Base-by-base conservation (phyloP, 2,797 vertebrate genomes). In the Zenarchopterus dispar region DNA sequence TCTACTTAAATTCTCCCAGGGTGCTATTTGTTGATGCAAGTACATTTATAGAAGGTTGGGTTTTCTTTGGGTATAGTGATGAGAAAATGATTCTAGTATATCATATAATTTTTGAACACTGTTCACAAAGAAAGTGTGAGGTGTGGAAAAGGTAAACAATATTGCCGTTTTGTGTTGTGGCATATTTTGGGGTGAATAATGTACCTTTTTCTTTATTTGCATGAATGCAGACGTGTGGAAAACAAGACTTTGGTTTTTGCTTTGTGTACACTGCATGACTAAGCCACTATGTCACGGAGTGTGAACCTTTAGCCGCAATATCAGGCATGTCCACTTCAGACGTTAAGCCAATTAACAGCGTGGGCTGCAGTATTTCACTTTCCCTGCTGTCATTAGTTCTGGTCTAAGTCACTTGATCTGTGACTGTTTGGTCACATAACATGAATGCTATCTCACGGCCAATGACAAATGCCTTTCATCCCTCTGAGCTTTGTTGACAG, bases 311-410 rank as follows among this genome's bases (percentile, higher is more conserved):
- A 74, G 73, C 73, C 52, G 7, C 49, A 70, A 69, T 76, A 85
- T 85, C 87, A 89, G 77, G 67, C 58, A 43, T 77, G 78, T 82
- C 77, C 81, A 81, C 84, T 84, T 82, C 73, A 75, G 75, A 75
- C 26, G 21, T 43, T 85, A 85, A 84, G 77, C 83, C 82, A 82
- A 85, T 90, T 87, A 88, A 80, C 62, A 44, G 71, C 62, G 81
- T 56, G 58, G 70, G 64, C 70, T 57, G 65, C 75, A 31, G 70
- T 46, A 42, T 70, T 85, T 71, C 65, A 45, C 70, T 70, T 66
- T 63, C 70, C 62, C 65, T 44, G 0, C 72, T 61, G 75, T 53
- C 77, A 75, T 89, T 85, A 84, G 78, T 80, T 53, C 56, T 52
- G 39, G 73, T 82, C 80, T 67, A 72, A 85, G 84, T 82, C 78